Conservation (phyloP, 2,113 vertebrate genomes). For the Laticauda laticaudata region DNA sequence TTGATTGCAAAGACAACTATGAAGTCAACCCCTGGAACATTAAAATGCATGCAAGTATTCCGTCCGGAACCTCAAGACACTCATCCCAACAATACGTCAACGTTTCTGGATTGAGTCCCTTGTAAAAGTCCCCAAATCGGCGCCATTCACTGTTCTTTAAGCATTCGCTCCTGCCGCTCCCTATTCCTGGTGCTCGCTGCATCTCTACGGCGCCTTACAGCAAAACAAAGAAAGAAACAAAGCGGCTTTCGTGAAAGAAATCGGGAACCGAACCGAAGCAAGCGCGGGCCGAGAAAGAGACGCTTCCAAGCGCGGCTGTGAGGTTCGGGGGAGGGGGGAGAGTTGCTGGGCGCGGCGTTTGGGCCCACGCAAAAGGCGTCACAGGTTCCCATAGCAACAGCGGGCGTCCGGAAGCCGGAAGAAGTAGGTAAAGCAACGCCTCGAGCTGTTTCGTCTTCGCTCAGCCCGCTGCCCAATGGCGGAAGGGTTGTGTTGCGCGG, state of each 20-base stretch:
- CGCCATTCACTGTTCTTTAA: background rate
- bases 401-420: background rate
- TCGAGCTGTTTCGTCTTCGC: background rate
- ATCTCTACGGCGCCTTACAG: background rate
- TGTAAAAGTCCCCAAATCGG: background rate
- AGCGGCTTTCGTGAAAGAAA: background rate
- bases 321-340: too few species aligned
- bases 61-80: background rate
- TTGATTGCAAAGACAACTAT: background rate
- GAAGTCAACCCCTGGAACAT: background rate
- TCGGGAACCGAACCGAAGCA: background rate
- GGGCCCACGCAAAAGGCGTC: background rate
- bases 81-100: background rate
- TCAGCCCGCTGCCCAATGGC: too few species aligned
- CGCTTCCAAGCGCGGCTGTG: too few species aligned
- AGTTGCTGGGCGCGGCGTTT: background rate
- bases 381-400: constrained; percentile 1
- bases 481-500: background rate
- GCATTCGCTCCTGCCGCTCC: background rate
- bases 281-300: rapidly evolving
- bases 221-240: background rate
- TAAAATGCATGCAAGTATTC: background rate
- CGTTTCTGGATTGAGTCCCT: background rate
- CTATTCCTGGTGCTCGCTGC: background rate
- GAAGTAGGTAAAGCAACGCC: background rate